These are phyloP conservation scores for Thinocorus orbignyianus DNA, from an alignment of 2,113 vertebrate genomes.

Conservation along the genomic window DNA sequence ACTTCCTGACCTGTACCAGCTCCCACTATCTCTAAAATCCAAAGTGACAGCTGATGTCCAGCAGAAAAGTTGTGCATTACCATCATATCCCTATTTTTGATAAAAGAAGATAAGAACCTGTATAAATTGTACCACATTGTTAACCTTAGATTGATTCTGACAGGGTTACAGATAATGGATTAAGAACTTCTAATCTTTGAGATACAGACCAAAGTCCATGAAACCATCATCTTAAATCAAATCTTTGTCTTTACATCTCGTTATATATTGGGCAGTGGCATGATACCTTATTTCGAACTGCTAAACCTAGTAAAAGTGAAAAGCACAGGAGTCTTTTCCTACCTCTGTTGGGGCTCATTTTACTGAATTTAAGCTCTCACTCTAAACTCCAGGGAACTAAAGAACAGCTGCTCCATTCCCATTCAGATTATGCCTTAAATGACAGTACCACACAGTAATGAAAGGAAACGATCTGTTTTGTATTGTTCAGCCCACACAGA, in stretches of 20 bases:
- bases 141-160: slow-evolving; percentile 43
- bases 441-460: background rate
- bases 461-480: slow-evolving; percentile 8
- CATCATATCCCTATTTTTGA: background rate
- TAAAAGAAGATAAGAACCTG: background rate
- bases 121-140: background rate
- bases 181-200: slow-evolving; percentile 36
- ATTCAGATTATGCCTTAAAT: slow-evolving; percentile 20
- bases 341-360: background rate
- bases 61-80: background rate
- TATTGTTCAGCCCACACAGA: slow-evolving; percentile 22
- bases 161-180: background rate
- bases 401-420: background rate
- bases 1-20: background rate
- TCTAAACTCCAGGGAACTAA: background rate
- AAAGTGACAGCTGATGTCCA: background rate
- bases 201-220: background rate
- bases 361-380: background rate
- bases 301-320: background rate
- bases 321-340: slow-evolving; percentile 19
- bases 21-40: background rate
- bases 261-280: background rate
- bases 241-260: slow-evolving; percentile 43
- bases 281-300: background rate
- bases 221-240: slow-evolving; percentile 23